phyloP scores from a whole-genome alignment of 2,888 invertebrate species.

The Crocallis elinguaria region DNA sequence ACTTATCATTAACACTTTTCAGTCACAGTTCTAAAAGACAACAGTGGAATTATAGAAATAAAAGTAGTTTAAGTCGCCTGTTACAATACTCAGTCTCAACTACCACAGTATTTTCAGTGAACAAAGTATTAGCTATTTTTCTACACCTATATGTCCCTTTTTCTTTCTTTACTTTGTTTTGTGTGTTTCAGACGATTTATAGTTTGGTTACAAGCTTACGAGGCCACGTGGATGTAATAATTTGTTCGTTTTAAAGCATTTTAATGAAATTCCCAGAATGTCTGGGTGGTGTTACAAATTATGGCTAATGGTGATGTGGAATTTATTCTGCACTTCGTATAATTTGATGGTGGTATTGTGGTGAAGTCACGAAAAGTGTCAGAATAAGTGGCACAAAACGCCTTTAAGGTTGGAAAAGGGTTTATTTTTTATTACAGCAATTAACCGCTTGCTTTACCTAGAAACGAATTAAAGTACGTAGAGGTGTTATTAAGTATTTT shows the following conservation, averaged over 20 bases:
- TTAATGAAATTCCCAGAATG: conserved; percentile 34
- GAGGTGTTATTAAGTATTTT: too few relatives aligned
- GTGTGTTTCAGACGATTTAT: conserved; percentile 25
- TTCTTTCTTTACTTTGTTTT: not conserved
- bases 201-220: conserved; percentile 12
- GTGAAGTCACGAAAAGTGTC: conserved; percentile 23
- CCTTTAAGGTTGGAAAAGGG: not conserved
- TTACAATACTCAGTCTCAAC: too few relatives aligned
- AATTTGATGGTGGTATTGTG: conserved; percentile 10
- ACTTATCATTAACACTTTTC: too few relatives aligned
- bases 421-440: not conserved
- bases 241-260: conserved; percentile 17
- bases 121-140: not conserved
- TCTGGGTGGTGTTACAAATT: conserved; percentile 34
- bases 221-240: conserved; percentile 19
- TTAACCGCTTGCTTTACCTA: too few relatives aligned
- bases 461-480: too few relatives aligned
- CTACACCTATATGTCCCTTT: not conserved
- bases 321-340: conserved; percentile 16
- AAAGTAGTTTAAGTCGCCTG: too few relatives aligned
- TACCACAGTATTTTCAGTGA: too few relatives aligned
- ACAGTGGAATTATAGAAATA: too few relatives aligned
- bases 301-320: conserved; percentile 22
- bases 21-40: too few relatives aligned
- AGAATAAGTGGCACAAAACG: conserved; percentile 6